A percentile compares a stretch with the other conserved stretches of the same genome.
Conservation (phyloP, 1,140 invertebrate genomes). For the Orussus abietinus region DNA sequence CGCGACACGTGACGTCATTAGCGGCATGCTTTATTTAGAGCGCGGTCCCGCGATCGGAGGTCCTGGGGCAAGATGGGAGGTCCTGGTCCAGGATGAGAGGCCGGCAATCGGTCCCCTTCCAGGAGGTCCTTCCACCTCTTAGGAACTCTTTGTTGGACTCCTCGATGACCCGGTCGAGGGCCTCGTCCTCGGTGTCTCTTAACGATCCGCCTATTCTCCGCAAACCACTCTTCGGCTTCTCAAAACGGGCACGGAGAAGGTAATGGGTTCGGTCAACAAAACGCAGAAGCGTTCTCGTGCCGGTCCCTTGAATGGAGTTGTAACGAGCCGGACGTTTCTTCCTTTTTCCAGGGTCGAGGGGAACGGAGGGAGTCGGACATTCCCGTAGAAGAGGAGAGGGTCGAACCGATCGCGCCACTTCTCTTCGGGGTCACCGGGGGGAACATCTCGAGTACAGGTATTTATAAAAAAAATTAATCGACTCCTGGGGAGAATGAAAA, state of each 20-base stretch:
- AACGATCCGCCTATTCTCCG: not conserved
- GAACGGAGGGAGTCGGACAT: conserved; percentile 11
- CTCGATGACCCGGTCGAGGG: too few species aligned
- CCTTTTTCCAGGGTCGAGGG: conserved; percentile 11
- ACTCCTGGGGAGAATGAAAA: too few species aligned
- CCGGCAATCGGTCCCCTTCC: too few species aligned
- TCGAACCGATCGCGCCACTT: too few species aligned
- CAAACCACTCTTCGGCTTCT: too few species aligned
- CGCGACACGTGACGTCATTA: conserved; percentile 52
- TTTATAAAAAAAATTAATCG: too few species aligned
- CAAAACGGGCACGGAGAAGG: conserved; percentile 13
- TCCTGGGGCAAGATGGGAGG: too few species aligned
- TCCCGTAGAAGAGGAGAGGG: conserved; percentile 9
- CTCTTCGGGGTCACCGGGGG: too few species aligned
- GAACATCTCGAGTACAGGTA: too few species aligned
- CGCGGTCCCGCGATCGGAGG: not conserved
- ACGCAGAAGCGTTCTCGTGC: conserved; percentile 50
- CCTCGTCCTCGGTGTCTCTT: conserved; percentile 10
- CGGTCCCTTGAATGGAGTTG: conserved; percentile 53
- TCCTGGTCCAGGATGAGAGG: too few species aligned
- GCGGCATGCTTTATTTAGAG: conserved; percentile 40
- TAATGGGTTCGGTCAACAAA: conserved; percentile 48
- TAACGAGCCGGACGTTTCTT: conserved; percentile 45
- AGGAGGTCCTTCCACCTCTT: too few species aligned
- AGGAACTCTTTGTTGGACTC: too few species aligned